Base-by-base conservation (phyloP, 2,797 vertebrate species). In the Alca torda region DNA sequence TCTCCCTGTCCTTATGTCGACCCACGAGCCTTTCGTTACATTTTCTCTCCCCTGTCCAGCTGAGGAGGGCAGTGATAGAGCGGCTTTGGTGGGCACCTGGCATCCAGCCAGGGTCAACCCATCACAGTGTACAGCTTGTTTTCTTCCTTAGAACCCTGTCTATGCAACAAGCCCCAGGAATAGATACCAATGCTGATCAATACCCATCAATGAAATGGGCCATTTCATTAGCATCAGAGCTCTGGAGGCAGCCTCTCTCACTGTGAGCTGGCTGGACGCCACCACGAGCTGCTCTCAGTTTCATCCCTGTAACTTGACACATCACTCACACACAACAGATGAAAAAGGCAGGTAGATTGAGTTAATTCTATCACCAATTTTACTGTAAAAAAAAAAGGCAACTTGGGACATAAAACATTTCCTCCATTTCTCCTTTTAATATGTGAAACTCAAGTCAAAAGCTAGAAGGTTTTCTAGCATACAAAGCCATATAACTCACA, bases 151-250 rank as follows among this genome's bases (percentile, higher is more conserved):
- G 45, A 86, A 74, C 14, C 67, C 25, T 37, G 57, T 56, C 75
- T 77, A n/a, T n/a, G n/a, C 65, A 74, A 83, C 35, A 45, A 83
- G 48, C 5, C 46, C 20, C 68, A 80, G 68, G 70, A 91, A 74
- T 4, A 54, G 4, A 45, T 11, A 48, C 21, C 60, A 74, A 3
- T 1, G 9, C 60, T 53, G 60, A 89, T 75, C 76, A 91, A 93
- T 84, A 90, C 6, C n/a, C 53, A 72, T 83, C 93, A 77, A 53
- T 86, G 61, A 91, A 89, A 87, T 18, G 33, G 53, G 46, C 15
- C 46, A 54, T 90, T 94, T 94, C 77, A 86, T 92, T 84, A 82
- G 74, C 65, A 84, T 65, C 35, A 89, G 70, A 87, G 72, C n/a
- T 94, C 63, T 51, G 51, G n/a, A 84, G 54, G 80, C 60, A 85